A percentile compares a stretch with the other conserved stretches of the same genome.
phyloP scores from a whole-genome alignment of 2,797 vertebrate species.

The Lates japonicus region DNA sequence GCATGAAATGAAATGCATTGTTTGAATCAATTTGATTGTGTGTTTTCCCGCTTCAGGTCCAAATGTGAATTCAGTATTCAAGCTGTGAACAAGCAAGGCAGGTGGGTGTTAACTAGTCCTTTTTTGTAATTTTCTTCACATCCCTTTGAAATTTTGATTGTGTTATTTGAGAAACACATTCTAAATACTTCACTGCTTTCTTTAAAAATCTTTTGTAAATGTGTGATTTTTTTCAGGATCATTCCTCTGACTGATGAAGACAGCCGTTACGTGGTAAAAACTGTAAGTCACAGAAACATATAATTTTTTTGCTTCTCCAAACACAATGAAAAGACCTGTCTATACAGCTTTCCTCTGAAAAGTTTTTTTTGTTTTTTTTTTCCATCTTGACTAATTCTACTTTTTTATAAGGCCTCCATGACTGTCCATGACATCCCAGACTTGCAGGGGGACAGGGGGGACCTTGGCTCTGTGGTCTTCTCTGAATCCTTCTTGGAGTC shows the following conservation, averaged over 20 bases:
- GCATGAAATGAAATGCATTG: not conserved
- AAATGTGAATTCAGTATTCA: conserved; percentile 92
- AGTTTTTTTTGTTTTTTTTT: not conserved
- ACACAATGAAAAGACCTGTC: not conserved
- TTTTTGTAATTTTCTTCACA: not conserved
- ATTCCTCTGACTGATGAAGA: conserved; percentile 89
- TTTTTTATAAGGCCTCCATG: conserved; percentile 89
- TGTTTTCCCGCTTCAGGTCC: conserved; percentile 82
- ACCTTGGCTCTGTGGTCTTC: conserved; percentile 94
- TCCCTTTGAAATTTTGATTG: not conserved
- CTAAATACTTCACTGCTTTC: not conserved
- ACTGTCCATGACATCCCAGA: conserved; percentile 93
- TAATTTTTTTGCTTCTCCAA: not conserved
- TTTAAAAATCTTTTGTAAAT: not conserved
- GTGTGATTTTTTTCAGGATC: conserved; percentile 83
- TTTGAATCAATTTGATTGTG: conserved; percentile 8
- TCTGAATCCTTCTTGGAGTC: conserved; percentile 97
- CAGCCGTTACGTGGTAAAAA: conserved; percentile 91
- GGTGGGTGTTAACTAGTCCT: conserved; percentile 80
- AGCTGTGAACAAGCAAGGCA: conserved; percentile 93
- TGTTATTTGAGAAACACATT: not conserved
- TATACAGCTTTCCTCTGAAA: not conserved
- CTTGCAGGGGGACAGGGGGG: conserved; percentile 82
- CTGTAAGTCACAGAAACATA: conserved; percentile 84
- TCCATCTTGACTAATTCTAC: not conserved